Evolutionary conservation across 2,113 vertebrate genomes (phyloP).

Genomic region (Donacobius atricapilla): DNA sequence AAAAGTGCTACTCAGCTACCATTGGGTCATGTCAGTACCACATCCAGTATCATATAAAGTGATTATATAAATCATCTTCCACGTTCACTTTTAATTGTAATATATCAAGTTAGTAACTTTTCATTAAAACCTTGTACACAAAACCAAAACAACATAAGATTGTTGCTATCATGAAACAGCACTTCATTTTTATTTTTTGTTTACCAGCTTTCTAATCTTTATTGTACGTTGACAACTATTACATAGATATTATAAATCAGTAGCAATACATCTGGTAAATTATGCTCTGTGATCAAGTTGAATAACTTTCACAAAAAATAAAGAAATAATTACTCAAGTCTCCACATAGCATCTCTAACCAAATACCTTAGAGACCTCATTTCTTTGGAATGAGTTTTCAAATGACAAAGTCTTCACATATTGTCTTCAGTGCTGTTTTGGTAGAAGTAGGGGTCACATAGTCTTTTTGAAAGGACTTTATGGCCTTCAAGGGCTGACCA

Average conservation of each 20-base stretch:
- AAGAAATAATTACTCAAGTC: not conserved
- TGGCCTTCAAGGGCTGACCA: not conserved
- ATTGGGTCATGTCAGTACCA: not conserved
- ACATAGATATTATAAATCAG: not conserved
- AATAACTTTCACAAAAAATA: not conserved
- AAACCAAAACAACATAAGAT: constrained; percentile 42
- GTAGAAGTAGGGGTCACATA: not conserved
- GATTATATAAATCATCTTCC: not conserved
- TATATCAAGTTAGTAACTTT: constrained; percentile 47
- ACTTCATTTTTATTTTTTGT: constrained; percentile 59
- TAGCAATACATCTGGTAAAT: constrained; percentile 19
- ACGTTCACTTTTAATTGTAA: constrained; percentile 38
- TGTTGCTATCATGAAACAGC: constrained; percentile 39
- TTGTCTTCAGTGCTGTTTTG: not conserved
- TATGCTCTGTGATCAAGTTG: constrained; percentile 18
- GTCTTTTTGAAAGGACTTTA: not conserved
- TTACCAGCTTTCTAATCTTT: constrained; percentile 45
- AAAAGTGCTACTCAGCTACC: not conserved
- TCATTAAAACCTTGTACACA: constrained; percentile 45
- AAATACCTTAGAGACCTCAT: not conserved
- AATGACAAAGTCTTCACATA: not conserved
- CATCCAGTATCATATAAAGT: not conserved
- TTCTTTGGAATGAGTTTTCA: not conserved
- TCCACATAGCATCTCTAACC: not conserved
- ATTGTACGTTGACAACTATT: constrained; percentile 15